These are phyloP conservation scores for Metacarcinus magister DNA, from an alignment of 2,888 invertebrate genomes.

Conservation along the genomic window DNA sequence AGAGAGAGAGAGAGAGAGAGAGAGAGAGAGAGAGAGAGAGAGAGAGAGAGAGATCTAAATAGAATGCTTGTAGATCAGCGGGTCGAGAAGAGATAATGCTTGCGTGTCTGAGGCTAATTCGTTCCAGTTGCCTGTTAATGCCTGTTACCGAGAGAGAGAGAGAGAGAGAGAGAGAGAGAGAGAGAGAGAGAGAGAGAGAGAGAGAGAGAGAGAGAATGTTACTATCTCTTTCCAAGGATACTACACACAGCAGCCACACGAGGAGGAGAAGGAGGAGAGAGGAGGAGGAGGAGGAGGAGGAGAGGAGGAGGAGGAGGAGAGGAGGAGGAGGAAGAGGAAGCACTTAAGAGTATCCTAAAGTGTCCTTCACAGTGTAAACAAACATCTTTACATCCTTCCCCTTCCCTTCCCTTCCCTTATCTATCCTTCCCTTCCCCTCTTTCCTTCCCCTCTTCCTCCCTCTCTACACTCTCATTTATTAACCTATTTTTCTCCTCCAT, in stretches of 20 bases:
- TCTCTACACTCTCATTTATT: background rate
- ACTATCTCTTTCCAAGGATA: background rate
- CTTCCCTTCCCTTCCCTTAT: background rate
- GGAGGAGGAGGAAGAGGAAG: background rate
- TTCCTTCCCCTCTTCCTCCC: background rate
- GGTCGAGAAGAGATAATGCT: background rate
- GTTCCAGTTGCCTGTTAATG: slow-evolving; percentile 21
- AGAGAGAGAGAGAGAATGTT: background rate
- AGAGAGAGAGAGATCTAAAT: background rate
- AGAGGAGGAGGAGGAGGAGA: slow-evolving; percentile 21
- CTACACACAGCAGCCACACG: background rate
- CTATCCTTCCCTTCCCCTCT: background rate
- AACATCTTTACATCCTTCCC: background rate
- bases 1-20: background rate
- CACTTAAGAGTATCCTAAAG: background rate
- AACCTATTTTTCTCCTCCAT: no score
- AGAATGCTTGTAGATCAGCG: background rate
- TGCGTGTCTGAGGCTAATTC: background rate
- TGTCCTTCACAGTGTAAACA: background rate
- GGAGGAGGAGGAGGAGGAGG: slow-evolving; percentile 10
- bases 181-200: slow-evolving; percentile 43
- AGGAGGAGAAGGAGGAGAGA: background rate
- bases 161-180: slow-evolving; percentile 48
- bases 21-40: background rate
- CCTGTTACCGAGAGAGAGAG: background rate